Conservation (phyloP, 64 coral and sea anemone species). For the Montipora sp. region DNA sequence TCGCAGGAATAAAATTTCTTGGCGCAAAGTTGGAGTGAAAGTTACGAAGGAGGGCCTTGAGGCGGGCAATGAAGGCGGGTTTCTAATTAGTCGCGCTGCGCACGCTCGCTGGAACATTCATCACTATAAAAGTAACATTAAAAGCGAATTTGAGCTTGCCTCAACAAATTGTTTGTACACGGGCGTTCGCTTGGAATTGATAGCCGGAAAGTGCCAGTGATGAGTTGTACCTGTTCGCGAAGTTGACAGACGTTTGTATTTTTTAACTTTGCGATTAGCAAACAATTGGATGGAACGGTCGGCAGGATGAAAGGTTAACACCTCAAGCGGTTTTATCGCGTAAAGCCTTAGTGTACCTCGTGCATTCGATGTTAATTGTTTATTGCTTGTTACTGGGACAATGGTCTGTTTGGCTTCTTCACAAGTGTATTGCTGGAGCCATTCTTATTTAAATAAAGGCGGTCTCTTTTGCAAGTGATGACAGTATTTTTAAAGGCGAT, state of each 20-base stretch:
- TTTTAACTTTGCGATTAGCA: slow-evolving; percentile 28
- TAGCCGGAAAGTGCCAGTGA: slow-evolving; percentile 70
- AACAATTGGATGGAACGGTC: slow-evolving; percentile 71
- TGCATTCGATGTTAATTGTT: slow-evolving; percentile 97
- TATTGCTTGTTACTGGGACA: slow-evolving; percentile 93
- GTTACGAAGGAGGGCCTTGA: slow-evolving; percentile 68
- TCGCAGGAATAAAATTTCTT: slow-evolving; percentile 64
- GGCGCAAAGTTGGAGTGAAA: slow-evolving; percentile 59
- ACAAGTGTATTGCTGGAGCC: slow-evolving; percentile 86
- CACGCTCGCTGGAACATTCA: slow-evolving; percentile 52
- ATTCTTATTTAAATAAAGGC: slow-evolving; percentile 99
- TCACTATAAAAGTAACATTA: slow-evolving; percentile 81
- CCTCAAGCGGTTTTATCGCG: slow-evolving; percentile 78
- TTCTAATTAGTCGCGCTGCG: slow-evolving; percentile 78
- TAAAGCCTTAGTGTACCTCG: slow-evolving; percentile 86
- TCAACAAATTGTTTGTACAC: slow-evolving; percentile 78
- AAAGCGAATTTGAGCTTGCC: slow-evolving; percentile 75
- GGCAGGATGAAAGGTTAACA: slow-evolving; percentile 99
- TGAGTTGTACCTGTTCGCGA: slow-evolving; percentile 24
- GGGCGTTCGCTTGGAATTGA: slow-evolving; percentile 52
- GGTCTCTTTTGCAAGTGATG: slow-evolving; percentile 97
- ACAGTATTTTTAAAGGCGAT: slow-evolving; percentile 95
- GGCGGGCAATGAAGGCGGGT: slow-evolving; percentile 89
- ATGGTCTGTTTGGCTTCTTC: slow-evolving; percentile 93
- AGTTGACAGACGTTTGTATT: slow-evolving; percentile 29